Evolutionary conservation across 2,113 vertebrate genomes (phyloP), one percentile per base, ranked within the genome.

Genomic region (Megaceryle torquata): DNA sequence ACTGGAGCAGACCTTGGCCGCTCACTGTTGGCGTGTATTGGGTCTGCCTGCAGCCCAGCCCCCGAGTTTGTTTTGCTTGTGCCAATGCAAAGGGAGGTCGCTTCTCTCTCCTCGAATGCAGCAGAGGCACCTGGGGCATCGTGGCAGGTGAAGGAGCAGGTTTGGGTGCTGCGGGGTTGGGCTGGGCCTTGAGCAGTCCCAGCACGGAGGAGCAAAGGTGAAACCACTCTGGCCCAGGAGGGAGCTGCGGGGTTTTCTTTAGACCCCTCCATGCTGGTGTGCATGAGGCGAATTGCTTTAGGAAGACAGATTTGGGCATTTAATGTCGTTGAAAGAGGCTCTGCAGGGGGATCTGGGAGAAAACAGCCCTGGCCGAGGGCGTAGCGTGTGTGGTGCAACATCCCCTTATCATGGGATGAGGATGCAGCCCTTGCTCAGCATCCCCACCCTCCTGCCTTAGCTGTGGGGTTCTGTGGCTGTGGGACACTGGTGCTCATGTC

Each of bases 11-110:
- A 48, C 19, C 64, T 20, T 19, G 4, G 25, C 44, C 11, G 10
- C 57, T 39, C 33, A 1, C 13, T 2, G 2, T 17, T 5, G 31
- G 31, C 15, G 1, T 6, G 35, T 1, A 2, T 5, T 3, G 2
- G 20, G 7, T 28, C 33, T 12, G 74, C 12, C 61, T 64, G 33
- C 54, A 21, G 26, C 65, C 56, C 5, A 0, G 5, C 31, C 80
- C 0, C 18, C 1, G 1, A 6, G 20, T 81, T 53, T 31, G 41
- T 28, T 33, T n/a, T 7, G 1, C 6, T 13, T 6, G 28, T 37
- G 16, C n/a, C 4, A 1, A 29, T 11, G 37, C 53, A 14, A 5
- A 18, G 11, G 33, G 20, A 43, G n/a, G 50, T 15, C 2, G 1
- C 61, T 75, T 11, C 67, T 13, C 39, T 17, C 26, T 10, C 63